Base-by-base conservation (phyloP, 2,113 vertebrate genomes). In the human (Homo sapiens) region DNA sequence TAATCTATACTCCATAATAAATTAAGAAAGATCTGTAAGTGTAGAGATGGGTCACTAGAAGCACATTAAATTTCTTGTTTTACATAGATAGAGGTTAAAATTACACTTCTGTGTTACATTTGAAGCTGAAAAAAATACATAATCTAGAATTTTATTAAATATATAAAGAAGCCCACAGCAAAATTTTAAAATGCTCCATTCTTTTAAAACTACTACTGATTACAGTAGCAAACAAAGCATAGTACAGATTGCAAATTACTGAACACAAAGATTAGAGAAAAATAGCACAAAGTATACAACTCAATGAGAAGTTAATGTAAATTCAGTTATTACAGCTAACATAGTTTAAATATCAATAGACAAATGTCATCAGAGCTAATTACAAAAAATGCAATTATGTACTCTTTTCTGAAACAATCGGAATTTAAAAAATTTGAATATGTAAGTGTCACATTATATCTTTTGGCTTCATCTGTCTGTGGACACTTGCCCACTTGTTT, bases 131-230 rank as follows among this genome's bases (percentile, higher is more conserved):
- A 70, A 70, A 13, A 43, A 82, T 73, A 59, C 16, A 48, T 90
- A 73, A 96, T 9, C 32, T 75, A 61, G 12, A n/a, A n/a, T 7
- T 84, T 57, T 75, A 72, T 70, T 78, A 86, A 89, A 85, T 16
- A 96, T 80, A 66, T 50, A 38, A 95, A 92, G 30, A 88, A 79
- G 25, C 14, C 45, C 50, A 94, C 18, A 83, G 17, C 5, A 68
- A 89, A 55, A 17, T 32, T 68, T 73, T 40, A 20, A 50, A 96
- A 87, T 82, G 8, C 35, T 87, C 7, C 64, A 66, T 59, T 57
- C 22, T 80, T 95, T 61, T 92, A 85, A 94, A 84, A 45, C 81
- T 79, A 59, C 35, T 91, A 57, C 23, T 94, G n/a, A 93, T 73
- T 90, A 66, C 82, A 89, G 48, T 35, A 38, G 12, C 4, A 89